Evolutionary conservation across 2,113 vertebrate species (phyloP).

Genomic region (Bufo gargarizans): DNA sequence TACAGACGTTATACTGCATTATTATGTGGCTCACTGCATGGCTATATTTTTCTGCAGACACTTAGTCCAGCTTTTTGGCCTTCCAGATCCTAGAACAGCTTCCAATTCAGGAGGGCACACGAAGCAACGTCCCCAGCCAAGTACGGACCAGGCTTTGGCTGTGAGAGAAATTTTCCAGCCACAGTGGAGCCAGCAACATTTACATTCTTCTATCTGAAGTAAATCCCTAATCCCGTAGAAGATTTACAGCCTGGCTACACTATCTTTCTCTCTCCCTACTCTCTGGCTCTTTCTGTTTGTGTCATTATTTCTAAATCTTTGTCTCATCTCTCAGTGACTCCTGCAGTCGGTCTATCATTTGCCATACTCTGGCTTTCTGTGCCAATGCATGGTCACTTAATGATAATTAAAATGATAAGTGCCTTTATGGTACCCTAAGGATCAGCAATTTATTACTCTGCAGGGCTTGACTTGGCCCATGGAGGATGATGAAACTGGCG

Average conservation of each 20-base stretch:
- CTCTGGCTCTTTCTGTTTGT: slow-evolving; percentile 57
- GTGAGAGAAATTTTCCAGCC: slow-evolving; percentile 69
- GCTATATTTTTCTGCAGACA: slow-evolving; percentile 59
- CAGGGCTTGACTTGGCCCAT: neutral
- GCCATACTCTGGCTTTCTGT: slow-evolving; percentile 13
- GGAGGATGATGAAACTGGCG: neutral
- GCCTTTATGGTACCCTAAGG: slow-evolving; percentile 1
- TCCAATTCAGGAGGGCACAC: slow-evolving; percentile 66
- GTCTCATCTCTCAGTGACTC: slow-evolving; percentile 48
- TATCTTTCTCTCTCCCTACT: slow-evolving; percentile 62
- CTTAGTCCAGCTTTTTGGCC: slow-evolving; percentile 61
- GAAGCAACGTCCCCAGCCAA: slow-evolving; percentile 64
- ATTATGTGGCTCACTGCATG: slow-evolving; percentile 41
- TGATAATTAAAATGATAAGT: slow-evolving; percentile 43
- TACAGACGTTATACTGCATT: slow-evolving; percentile 17
- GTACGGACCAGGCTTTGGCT: slow-evolving; percentile 69
- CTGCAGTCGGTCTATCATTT: slow-evolving; percentile 45
- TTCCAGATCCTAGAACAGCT: slow-evolving; percentile 61
- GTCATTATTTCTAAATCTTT: slow-evolving; percentile 50
- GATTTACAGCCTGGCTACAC: slow-evolving; percentile 67
- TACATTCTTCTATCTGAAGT: slow-evolving; percentile 71
- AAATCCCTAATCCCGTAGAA: slow-evolving; percentile 68
- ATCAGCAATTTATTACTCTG: slow-evolving; percentile 20
- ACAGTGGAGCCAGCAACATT: slow-evolving; percentile 71
- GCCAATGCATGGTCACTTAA: slow-evolving; percentile 30